Percentiles rank a stretch among this genome's conserved stretches.
Conservation (phyloP, 2,113 vertebrate species). For the Aix galericulata region DNA sequence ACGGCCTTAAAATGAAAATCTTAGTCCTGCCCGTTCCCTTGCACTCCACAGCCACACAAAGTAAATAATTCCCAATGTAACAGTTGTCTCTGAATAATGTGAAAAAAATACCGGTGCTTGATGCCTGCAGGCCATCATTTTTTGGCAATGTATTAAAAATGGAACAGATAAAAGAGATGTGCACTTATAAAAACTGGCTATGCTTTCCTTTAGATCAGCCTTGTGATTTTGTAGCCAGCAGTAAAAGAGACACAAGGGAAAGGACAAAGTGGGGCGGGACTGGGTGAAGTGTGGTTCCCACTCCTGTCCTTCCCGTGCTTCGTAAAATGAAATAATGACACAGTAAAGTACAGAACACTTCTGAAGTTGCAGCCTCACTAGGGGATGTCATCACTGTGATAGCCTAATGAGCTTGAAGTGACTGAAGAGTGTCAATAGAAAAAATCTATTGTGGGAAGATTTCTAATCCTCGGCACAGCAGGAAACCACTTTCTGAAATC, state of each 20-base stretch:
- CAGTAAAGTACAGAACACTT: neutral
- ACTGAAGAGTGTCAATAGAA: slow-evolving; percentile 42
- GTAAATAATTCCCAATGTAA: neutral
- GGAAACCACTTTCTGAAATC: slow-evolving; percentile 40
- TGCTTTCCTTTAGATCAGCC: neutral
- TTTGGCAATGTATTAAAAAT: neutral
- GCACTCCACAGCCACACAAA: neutral
- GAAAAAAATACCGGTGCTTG: neutral
- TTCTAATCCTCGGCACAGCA: slow-evolving; percentile 31
- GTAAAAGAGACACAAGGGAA: neutral
- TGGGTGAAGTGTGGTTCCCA: neutral
- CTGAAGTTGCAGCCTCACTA: slow-evolving; percentile 15
- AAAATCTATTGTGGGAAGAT: slow-evolving; percentile 31
- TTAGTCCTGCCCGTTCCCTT: neutral
- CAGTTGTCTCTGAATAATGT: neutral
- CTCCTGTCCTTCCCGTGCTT: neutral
- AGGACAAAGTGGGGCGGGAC: neutral
- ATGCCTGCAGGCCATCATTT: neutral
- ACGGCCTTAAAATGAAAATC: neutral
- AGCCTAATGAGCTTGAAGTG: slow-evolving; percentile 42
- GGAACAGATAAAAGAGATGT: neutral
- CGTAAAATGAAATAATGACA: slow-evolving; percentile 35
- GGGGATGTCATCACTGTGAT: slow-evolving; percentile 7
- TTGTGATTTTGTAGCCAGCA: neutral
- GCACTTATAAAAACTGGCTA: neutral